A percentile compares a stretch with the other conserved stretches of the same genome.
phyloP scores from a whole-genome alignment of 2,888 invertebrate species.

The Oxycera nigricornis region DNA sequence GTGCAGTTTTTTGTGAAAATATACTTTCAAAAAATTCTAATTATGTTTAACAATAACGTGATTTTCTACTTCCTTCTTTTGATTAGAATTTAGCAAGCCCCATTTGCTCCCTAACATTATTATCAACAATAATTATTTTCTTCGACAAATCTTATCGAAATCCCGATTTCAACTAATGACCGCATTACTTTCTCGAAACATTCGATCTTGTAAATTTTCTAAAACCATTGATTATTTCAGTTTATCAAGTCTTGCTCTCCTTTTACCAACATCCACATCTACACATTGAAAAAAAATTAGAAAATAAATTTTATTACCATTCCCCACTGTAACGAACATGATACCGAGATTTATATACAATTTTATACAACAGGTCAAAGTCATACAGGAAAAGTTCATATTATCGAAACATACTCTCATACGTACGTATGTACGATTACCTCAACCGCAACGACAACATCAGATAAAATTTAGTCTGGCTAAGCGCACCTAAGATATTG shows the following conservation, averaged over 20 bases:
- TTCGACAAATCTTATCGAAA: neutral
- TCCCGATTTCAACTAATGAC: neutral
- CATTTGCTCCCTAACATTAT: too few relatives aligned
- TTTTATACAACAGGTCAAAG: neutral
- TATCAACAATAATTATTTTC: neutral
- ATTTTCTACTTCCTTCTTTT: too few relatives aligned
- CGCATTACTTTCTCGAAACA: neutral
- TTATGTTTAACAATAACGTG: too few relatives aligned
- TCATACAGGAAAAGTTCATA: neutral
- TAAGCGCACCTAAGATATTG: neutral
- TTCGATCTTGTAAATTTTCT: neutral
- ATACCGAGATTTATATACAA: conserved; percentile 2
- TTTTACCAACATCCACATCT: neutral
- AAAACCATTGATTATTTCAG: neutral
- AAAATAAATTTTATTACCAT: neutral
- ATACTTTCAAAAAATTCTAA: too few relatives aligned
- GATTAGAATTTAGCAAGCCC: too few relatives aligned
- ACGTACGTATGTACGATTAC: neutral
- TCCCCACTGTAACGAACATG: neutral
- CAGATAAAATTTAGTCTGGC: neutral
- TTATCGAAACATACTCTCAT: neutral
- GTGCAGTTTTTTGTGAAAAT: too few relatives aligned
- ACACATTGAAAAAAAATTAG: neutral
- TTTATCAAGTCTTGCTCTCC: neutral
- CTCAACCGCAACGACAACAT: neutral